Evolutionary conservation across 1,140 invertebrate genomes (phyloP), one percentile per base, ranked within the genome.

Genomic region (Drosophila bocqueti): DNA sequence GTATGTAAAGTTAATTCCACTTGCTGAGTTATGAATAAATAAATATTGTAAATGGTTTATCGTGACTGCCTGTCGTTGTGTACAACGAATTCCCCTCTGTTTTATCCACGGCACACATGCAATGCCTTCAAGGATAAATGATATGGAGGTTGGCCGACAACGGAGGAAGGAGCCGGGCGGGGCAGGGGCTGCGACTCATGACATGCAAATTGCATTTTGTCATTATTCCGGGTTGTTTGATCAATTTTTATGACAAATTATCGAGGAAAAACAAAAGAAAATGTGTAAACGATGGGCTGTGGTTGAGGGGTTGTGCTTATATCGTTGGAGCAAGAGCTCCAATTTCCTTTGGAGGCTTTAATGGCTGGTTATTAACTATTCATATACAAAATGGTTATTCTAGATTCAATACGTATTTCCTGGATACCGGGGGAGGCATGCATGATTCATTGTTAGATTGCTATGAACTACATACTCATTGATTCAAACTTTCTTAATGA

Each of bases 231-330:
- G 71, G 46, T 85, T 91, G 85, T 90, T 90, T 90, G 85, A 90
- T 90, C 85, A 90, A 90, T 90, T 90, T 91, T 89, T 82, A 91
- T 90, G 82, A 85, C 86, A 90, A 90, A 90, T 91, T 90, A 90
- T 82, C 86, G 42, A 49, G n/a, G 40, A 57, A 63, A 69, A 65
- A 54, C 42, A 66, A 65, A 61, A 34, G 42, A 60, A 72, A 43
- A 45, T 59, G 40, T 55, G 26, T 45, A 24, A 67, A 46, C 55
- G 65, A 40, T 40, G 65, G 45, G 4, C 29, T 52, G 29, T 31
- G 49, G 29, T 21, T 34, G 24, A 34, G 38, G 47, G 26, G 47
- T 13, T 26, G 24, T 34, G 40, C 21, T 7, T 43, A n/a, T 34
- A 24, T 54, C 11, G 47, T 11, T 26, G 31, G 8, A 46, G 38